Percentiles rank a stretch among this genome's conserved stretches.
phyloP scores from a whole-genome alignment of 2,797 vertebrate species.

The Erpetoichthys calabaricus region DNA sequence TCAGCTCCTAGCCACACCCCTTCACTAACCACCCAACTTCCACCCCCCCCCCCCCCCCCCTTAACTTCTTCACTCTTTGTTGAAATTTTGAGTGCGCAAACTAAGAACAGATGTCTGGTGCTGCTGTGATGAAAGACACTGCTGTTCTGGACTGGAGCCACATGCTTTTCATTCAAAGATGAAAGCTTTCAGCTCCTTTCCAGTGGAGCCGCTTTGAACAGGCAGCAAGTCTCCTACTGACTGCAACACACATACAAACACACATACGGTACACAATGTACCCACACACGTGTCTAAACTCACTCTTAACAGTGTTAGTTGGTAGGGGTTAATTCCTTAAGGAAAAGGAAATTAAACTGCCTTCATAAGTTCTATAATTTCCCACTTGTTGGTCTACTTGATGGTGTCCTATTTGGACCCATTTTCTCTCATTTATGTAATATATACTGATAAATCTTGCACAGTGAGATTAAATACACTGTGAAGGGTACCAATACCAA shows the following conservation, averaged over 20 bases:
- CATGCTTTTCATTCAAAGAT: conserved; percentile 72
- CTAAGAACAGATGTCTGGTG: conserved; percentile 62
- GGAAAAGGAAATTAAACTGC: too few relatives aligned
- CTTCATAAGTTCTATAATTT: too few relatives aligned
- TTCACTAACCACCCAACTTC: conserved; percentile 11
- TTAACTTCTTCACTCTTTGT: conserved; percentile 3
- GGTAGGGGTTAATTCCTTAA: too few relatives aligned
- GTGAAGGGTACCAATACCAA: too few relatives aligned
- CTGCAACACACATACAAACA: conserved; percentile 42
- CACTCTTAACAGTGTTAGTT: too few relatives aligned
- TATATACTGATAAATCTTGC: too few relatives aligned
- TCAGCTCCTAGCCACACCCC: conserved; percentile 4
- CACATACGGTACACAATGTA: background rate
- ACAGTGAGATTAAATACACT: too few relatives aligned
- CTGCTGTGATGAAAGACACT: conserved; percentile 62
- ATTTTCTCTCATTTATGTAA: too few relatives aligned
- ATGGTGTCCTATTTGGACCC: too few relatives aligned
- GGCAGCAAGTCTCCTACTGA: conserved; percentile 39
- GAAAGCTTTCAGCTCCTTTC: conserved; percentile 60
- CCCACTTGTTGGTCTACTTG: too few relatives aligned
- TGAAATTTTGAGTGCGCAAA: conserved; percentile 57
- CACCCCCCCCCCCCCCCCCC: conserved; percentile 30
- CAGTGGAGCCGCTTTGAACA: conserved; percentile 54
- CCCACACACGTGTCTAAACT: background rate
- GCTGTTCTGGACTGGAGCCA: conserved; percentile 70